Percentiles rank a stretch among this genome's conserved stretches.
phyloP scores from a whole-genome alignment of 2,888 invertebrate species.

The Acleris laterana region DNA sequence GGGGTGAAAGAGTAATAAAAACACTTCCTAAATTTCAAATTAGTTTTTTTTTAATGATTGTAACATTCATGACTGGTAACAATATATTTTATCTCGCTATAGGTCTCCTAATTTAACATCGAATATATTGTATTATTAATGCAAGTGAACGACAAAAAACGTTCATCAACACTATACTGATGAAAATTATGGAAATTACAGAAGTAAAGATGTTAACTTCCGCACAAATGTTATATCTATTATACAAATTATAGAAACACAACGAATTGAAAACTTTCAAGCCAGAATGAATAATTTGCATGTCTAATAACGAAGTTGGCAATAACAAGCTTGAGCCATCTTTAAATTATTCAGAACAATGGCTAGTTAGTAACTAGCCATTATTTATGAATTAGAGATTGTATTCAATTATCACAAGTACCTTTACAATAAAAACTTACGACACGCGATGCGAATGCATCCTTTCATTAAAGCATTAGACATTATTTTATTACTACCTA shows the following conservation, averaged over 20 bases:
- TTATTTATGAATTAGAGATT: constrained; percentile 48
- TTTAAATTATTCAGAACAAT: constrained; percentile 49
- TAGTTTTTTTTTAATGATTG: not conserved
- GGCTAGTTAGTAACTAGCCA: constrained; percentile 37
- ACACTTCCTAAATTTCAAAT: not conserved
- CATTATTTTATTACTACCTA: no score
- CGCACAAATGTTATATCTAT: constrained; percentile 42
- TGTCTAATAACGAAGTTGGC: no score
- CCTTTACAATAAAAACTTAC: not conserved
- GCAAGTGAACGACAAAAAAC: no score
- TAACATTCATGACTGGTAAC: no score
- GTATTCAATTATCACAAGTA: not conserved
- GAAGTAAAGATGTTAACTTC: constrained; percentile 34
- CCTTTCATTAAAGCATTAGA: not conserved
- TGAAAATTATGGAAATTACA: not conserved
- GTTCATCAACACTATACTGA: no score
- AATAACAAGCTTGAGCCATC: constrained; percentile 53
- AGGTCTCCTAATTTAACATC: no score
- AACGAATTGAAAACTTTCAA: constrained; percentile 6
- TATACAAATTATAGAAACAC: constrained; percentile 38
- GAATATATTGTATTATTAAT: no score
- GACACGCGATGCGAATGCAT: constrained; percentile 5
- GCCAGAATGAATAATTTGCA: no score
- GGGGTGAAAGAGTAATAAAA: not conserved
- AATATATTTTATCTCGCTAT: no score